Evolutionary conservation across 2,888 invertebrate species (phyloP), one percentile per base, ranked within the genome.

Genomic region (Perithous albicinctus): DNA sequence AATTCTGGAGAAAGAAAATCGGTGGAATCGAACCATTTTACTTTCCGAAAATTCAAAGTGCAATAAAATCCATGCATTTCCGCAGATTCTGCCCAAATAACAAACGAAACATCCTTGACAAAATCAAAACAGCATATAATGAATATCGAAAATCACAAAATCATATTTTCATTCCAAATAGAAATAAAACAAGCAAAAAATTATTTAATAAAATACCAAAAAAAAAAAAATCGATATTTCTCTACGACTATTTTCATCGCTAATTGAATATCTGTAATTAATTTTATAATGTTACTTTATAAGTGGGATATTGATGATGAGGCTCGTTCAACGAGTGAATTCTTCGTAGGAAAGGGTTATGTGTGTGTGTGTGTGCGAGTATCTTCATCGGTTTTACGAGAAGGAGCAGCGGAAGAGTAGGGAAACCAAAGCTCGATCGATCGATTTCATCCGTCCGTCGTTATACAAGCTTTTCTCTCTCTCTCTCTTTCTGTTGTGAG

Each of bases 371-470:
- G 54, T 54, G 35, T 56, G 43, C 38, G 20, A n/a, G 43, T 63
- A 51, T 48, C 41, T 64, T 64, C 15, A 46, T 64, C 51, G 15
- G 59, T 74, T 51, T 64, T 63, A 51, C 15, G 38, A 63, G 43
- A 20, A 51, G 26, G 46, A 20, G 41, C 26, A 18, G 43, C 56
- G 41, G 41, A 56, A 23, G 69, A 63, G 48, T 61, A 67, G 35
- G 54, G 64, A 78, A 69, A 54, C n/a, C 51, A 66, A n/a, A 80
- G 66, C 12, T 66, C 74, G 78, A 81, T 82, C 74, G 82, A 82
- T 82, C 82, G 82, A 78, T 74, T n/a, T 61, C 78, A 64, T 72
- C 73, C 77, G 64, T 77, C 64, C 77, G 74, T 81, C 78, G 78
- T 70, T 69, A 48, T 64, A 78, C 77, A 77, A 67, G 56, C 73